Evolutionary conservation across 2,888 invertebrate genomes (phyloP).

Genomic region (Bombyx huttoni): DNA sequence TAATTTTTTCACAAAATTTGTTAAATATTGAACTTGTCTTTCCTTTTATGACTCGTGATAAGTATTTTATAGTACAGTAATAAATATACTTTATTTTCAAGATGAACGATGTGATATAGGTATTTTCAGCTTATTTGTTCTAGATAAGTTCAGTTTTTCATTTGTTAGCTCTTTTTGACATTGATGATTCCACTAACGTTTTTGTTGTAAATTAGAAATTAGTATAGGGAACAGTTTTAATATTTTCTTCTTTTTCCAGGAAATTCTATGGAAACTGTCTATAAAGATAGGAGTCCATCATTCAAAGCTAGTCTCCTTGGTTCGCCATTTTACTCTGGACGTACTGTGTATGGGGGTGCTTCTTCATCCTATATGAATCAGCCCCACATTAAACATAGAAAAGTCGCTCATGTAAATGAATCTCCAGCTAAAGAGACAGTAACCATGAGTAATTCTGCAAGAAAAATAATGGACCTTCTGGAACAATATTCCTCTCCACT

Average conservation of each 20-base stretch:
- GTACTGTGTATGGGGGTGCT: conserved; percentile 83
- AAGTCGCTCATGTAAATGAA: conserved; percentile 27
- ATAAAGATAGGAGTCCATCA: no score
- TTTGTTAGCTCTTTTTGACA: no score
- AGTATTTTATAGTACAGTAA: conserved; percentile 9
- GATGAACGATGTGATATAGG: no score
- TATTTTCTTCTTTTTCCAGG: no score
- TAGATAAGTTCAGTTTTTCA: no score
- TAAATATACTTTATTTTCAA: no score
- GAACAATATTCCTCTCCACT: conserved; percentile 88
- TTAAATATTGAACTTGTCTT: not conserved
- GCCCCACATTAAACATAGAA: conserved; percentile 35
- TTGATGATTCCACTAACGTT: no score
- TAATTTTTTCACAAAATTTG: no score
- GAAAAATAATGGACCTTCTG: conserved; percentile 82
- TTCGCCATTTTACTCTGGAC: conserved; percentile 84
- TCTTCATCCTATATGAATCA: conserved; percentile 68
- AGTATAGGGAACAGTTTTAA: no score
- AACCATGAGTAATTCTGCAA: conserved; percentile 79
- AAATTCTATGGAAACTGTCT: no score
- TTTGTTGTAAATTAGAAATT: no score
- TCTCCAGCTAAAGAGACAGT: conserved; percentile 21
- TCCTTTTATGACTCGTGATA: not conserved
- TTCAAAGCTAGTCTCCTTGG: conserved; percentile 19
- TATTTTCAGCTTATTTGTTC: no score